Base-by-base conservation (phyloP, 1,140 invertebrate genomes). In the Bombus terrestris region DNA sequence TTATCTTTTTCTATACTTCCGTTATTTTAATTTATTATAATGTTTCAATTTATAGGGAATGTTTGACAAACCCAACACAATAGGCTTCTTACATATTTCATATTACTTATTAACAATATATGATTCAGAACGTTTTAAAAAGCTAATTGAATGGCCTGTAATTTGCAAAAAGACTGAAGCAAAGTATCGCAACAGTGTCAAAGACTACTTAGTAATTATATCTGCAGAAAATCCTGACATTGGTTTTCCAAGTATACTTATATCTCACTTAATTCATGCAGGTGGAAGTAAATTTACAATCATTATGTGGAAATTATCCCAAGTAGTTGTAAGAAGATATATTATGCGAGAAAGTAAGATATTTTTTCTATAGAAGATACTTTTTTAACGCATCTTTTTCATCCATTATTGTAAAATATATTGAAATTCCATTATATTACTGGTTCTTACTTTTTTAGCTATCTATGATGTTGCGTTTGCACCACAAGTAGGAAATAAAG, bases 11-110 rank as follows among this genome's bases (percentile, higher is more conserved):
- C 5, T 32, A 15, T 22, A 78, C 71, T 69, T 53, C 32, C 69
- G 43, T 73, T 18, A 47, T 68, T n/a, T 53, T 47, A 47, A 68
- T 28, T 47, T 47, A 28, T 74, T 28, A 73, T 12, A 71, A 62
- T 47, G 32, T 75, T 87, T 81, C 76, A 62, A 59, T 89, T 92
- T 92, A 18, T 85, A 95, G 93, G 94, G 94, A 83, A 96, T 96
- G 95, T 96, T 96, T 69, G 90, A 96, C 4, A 96, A 95, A 83
- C 95, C 96, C 8, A 96, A 96, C 73, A 95, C 94, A 66, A 39
- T 92, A 3, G 95, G 95, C 32, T 96, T 96, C 62, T 93, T 95
- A 41, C 93, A 96, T 9, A 93, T 95, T 18, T 95, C 96, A 68
- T 91, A 95, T 64, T 96, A 95, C 91, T 85, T 96, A 15, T 92